Percentiles rank a stretch among this genome's conserved stretches.
Evolutionary conservation across 1,140 invertebrate species (phyloP).

Genomic region (Bombyx mori): ASM3026992v2 NC_085109.1:2316001-2316500

Average conservation of each 20-base stretch:
- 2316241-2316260: conserved; percentile 34
- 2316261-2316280: conserved; percentile 30
- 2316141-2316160: conserved; percentile 18
- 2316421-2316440: conserved; percentile 17
- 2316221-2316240: conserved; percentile 36
- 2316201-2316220: conserved; percentile 31
- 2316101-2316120: conserved; percentile 17
- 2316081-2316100: conserved; percentile 13
- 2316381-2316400: conserved; percentile 18
- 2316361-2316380: conserved; percentile 32
- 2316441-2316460: conserved; percentile 6
- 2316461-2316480: conserved; percentile 13
- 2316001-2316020: conserved; percentile 27
- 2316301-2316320: background rate
- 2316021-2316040: conserved; percentile 23
- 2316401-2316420: conserved; percentile 26
- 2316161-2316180: conserved; percentile 41
- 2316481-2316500: conserved; percentile 15
- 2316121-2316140: conserved; percentile 24
- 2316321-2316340: conserved; percentile 3
- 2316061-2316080: conserved; percentile 27
- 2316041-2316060: conserved; percentile 25
- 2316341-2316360: conserved; percentile 15
- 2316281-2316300: conserved; percentile 3
- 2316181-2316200: conserved; percentile 35